phyloP scores from a whole-genome alignment of 2,113 vertebrate genomes.

The Circaetus gallicus region DNA sequence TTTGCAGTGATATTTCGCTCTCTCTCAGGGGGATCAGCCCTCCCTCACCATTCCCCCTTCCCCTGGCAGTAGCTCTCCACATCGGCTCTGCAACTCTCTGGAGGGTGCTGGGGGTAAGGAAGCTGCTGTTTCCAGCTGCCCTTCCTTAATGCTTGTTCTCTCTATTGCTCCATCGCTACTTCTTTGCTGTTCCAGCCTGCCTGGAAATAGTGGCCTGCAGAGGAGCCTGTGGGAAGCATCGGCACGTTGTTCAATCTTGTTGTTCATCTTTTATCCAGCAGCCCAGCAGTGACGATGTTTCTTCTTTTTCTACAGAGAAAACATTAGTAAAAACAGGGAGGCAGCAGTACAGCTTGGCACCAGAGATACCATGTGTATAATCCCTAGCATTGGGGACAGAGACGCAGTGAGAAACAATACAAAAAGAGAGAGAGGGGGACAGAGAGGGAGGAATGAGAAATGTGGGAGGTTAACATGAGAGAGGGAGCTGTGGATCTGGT shows the following conservation, averaged over 20 bases:
- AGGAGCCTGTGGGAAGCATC: not conserved
- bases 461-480: not conserved
- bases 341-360: not conserved
- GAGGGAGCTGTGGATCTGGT: not conserved
- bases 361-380: not conserved
- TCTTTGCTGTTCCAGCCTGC: not conserved
- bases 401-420: not conserved
- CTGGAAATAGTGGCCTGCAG: not conserved
- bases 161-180: not conserved
- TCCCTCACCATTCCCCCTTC: not conserved
- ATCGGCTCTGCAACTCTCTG: not conserved
- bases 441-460: not conserved
- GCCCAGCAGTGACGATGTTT: not conserved
- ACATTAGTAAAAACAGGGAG: not conserved
- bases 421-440: not conserved
- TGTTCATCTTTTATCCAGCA: not conserved
- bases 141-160: not conserved
- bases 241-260: rapidly evolving
- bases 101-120: not conserved
- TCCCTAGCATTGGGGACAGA: not conserved
- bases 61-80: not conserved
- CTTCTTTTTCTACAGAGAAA: not conserved
- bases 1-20: not conserved
- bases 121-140: not conserved
- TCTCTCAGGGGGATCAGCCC: not conserved